Conservation (phyloP, 2,113 vertebrate genomes). For the Baryphthengus martii region DNA sequence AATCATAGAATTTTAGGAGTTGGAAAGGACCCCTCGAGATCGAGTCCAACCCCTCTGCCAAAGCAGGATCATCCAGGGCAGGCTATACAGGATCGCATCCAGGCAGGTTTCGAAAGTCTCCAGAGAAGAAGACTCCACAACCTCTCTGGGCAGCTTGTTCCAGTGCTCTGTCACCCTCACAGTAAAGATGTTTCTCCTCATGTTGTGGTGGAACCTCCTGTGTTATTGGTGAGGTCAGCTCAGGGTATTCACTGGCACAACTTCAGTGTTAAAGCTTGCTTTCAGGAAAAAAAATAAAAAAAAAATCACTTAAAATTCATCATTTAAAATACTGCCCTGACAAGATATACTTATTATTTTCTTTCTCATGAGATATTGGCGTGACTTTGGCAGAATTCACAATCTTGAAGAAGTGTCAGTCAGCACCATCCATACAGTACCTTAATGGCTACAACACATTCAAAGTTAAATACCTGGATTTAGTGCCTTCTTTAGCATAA, state of each 20-base stretch:
- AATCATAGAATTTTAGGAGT: too few relatives aligned
- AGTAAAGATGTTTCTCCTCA: too few relatives aligned
- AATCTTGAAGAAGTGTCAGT: neutral
- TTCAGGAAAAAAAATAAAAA: neutral
- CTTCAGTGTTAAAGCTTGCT: neutral
- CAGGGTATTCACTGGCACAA: neutral
- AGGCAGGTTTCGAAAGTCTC: too few relatives aligned
- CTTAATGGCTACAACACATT: neutral
- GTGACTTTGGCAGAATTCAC: neutral
- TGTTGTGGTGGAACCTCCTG: too few relatives aligned
- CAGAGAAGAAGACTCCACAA: too few relatives aligned
- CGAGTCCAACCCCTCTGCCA: too few relatives aligned
- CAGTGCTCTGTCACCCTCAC: too few relatives aligned
- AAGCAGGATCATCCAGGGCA: too few relatives aligned
- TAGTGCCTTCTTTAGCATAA: neutral
- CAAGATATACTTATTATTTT: neutral
- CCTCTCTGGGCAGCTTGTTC: too few relatives aligned
- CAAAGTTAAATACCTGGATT: neutral
- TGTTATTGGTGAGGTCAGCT: neutral
- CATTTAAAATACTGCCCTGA: neutral
- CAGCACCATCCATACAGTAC: neutral
- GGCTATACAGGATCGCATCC: too few relatives aligned
- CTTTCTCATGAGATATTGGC: neutral
- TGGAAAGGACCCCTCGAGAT: too few relatives aligned
- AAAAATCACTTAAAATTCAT: neutral